A percentile compares a stretch with the other conserved stretches of the same genome.
Conservation (phyloP, 2,113 vertebrate genomes). For the Peucedramus taeniatus region DNA sequence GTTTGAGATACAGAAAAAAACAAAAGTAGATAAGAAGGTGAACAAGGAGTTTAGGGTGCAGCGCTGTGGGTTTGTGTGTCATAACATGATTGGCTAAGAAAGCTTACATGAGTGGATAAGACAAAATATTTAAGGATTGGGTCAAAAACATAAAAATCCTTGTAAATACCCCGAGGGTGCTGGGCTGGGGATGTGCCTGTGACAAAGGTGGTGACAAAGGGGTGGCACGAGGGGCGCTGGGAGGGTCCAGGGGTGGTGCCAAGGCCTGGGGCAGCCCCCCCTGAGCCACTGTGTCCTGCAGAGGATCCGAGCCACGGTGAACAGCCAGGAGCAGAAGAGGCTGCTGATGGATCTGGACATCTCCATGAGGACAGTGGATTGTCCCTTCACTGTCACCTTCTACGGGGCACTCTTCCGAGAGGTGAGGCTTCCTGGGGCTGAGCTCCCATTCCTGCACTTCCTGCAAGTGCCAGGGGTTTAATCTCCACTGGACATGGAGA, state of each 20-base stretch:
- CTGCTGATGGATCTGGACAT: slow-evolving; percentile 95
- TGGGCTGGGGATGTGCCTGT: neutral
- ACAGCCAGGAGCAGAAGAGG: slow-evolving; percentile 96
- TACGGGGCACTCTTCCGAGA: slow-evolving; percentile 94
- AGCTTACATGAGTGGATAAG: neutral
- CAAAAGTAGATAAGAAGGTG: neutral
- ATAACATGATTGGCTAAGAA: neutral
- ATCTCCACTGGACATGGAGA: neutral
- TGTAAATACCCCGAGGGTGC: neutral
- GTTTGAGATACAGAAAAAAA: neutral
- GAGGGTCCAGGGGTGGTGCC: neutral
- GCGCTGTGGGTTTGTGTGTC: neutral
- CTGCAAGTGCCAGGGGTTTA: neutral
- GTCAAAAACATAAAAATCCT: neutral
- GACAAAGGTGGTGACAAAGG: neutral
- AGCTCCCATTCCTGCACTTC: neutral
- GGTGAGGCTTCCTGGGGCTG: slow-evolving; percentile 67
- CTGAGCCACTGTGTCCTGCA: slow-evolving; percentile 44
- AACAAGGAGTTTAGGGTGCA: neutral
- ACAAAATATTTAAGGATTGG: neutral
- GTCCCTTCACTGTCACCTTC: slow-evolving; percentile 92
- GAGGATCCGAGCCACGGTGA: slow-evolving; percentile 93
- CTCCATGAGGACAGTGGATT: slow-evolving; percentile 97
- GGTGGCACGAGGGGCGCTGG: neutral
- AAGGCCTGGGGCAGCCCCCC: neutral